These are phyloP conservation scores for Pararge aegeria DNA, from an alignment of 1,140 invertebrate genomes.

Conservation along the genomic window DNA sequence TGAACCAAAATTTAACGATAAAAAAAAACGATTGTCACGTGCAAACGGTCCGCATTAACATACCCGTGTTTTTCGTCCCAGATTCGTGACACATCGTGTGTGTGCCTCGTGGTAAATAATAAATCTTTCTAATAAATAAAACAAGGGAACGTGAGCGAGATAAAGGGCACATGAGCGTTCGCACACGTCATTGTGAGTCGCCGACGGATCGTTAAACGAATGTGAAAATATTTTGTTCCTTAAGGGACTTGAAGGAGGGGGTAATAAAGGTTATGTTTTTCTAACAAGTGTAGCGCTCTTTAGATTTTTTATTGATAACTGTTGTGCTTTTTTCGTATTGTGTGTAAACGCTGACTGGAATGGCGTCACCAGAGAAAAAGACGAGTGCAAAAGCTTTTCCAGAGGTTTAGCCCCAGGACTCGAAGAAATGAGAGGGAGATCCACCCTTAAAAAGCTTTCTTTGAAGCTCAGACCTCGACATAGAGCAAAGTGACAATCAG, in stretches of 20 bases:
- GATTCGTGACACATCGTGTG: slow-evolving; percentile 75
- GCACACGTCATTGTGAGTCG: slow-evolving; percentile 63
- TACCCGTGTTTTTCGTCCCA: slow-evolving; percentile 68
- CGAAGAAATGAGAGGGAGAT: no score
- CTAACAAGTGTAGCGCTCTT: slow-evolving; percentile 11
- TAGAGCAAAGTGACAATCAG: no score
- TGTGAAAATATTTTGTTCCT: slow-evolving; percentile 70
- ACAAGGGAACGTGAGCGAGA: slow-evolving; percentile 74
- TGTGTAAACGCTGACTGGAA: no score
- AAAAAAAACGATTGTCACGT: slow-evolving; percentile 66
- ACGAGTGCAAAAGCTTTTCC: no score
- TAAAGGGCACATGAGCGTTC: slow-evolving; percentile 64
- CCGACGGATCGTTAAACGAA: slow-evolving; percentile 72
- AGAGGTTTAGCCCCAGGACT: no score
- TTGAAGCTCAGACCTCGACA: no score
- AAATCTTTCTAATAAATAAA: slow-evolving; percentile 79
- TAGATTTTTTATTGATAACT: slow-evolving; percentile 1
- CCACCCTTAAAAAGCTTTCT: no score
- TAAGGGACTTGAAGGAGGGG: slow-evolving; percentile 38
- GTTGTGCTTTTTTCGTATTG: neutral
- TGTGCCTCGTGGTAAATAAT: slow-evolving; percentile 74
- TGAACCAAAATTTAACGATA: slow-evolving; percentile 28
- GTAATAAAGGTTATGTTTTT: slow-evolving; percentile 24
- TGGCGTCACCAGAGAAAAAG: no score
- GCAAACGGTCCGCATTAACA: slow-evolving; percentile 66